Evolutionary conservation across 2,888 invertebrate genomes (phyloP).

Genomic region (Diarsia dahlii): DNA sequence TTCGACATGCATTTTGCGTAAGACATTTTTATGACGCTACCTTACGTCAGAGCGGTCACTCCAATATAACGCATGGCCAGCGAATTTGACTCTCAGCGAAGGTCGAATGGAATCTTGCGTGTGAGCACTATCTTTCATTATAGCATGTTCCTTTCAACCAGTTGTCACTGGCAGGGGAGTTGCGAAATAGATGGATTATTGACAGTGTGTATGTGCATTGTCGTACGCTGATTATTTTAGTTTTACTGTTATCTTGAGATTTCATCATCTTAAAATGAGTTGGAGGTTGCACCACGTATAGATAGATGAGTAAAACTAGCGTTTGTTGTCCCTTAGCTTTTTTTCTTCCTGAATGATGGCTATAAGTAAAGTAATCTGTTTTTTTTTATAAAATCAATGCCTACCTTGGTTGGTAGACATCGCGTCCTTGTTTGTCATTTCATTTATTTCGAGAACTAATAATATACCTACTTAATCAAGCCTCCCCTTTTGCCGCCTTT

Average conservation of each 20-base stretch:
- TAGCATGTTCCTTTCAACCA: slow-evolving; percentile 19
- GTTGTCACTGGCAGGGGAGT: neutral
- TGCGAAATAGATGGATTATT: neutral
- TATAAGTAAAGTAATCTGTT: too few relatives aligned
- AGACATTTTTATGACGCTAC: slow-evolving; percentile 39
- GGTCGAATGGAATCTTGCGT: slow-evolving; percentile 27
- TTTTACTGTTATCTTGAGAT: neutral
- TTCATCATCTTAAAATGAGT: neutral
- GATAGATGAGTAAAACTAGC: too few relatives aligned
- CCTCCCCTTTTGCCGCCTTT: too few relatives aligned
- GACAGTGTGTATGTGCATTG: slow-evolving; percentile 29
- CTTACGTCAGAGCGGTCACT: slow-evolving; percentile 44
- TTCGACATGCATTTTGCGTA: slow-evolving; percentile 49
- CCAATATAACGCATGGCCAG: slow-evolving; percentile 24
- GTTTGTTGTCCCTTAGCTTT: too few relatives aligned
- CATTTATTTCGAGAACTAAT: too few relatives aligned
- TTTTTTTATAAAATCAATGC: too few relatives aligned
- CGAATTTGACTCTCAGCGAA: slow-evolving; percentile 41
- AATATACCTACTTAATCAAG: too few relatives aligned
- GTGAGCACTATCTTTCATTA: neutral
- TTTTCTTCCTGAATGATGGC: too few relatives aligned
- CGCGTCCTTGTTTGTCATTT: too few relatives aligned
- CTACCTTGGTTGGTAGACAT: too few relatives aligned
- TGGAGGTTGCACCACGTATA: too few relatives aligned
- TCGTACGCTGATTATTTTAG: neutral